These are phyloP conservation scores for Gymnopithys bicolor DNA, from an alignment of 2,797 vertebrate species.

Conservation along the genomic window DNA sequence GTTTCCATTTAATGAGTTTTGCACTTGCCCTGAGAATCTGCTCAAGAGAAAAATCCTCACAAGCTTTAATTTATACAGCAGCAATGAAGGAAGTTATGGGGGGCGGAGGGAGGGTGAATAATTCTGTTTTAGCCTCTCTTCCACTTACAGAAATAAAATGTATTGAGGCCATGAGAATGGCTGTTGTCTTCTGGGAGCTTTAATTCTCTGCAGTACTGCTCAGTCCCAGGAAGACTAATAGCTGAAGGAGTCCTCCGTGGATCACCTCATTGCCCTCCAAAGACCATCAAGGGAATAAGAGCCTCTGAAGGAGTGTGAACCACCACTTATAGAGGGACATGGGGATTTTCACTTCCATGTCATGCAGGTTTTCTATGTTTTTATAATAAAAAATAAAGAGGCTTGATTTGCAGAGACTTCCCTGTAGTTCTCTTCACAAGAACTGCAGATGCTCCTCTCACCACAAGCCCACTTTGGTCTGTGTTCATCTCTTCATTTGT, in stretches of 20 bases:
- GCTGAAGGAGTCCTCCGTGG: constrained; percentile 15
- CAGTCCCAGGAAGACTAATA: neutral
- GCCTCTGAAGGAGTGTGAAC: neutral
- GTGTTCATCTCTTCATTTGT: neutral
- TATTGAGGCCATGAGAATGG: neutral
- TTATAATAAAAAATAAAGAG: neutral
- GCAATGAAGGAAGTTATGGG: neutral
- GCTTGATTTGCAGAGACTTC: neutral
- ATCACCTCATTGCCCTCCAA: constrained; percentile 42
- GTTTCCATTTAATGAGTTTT: constrained; percentile 56
- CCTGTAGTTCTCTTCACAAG: neutral
- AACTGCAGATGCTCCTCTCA: neutral
- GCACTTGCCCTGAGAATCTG: constrained; percentile 1
- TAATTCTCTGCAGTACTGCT: constrained; percentile 35
- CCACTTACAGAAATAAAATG: constrained; percentile 31
- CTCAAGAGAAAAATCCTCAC: neutral
- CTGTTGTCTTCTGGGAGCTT: constrained; percentile 6
- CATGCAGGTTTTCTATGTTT: neutral
- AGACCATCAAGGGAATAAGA: constrained; percentile 3
- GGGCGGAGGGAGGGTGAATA: neutral
- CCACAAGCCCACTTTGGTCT: neutral
- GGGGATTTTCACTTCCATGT: neutral
- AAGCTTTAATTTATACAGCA: constrained; percentile 38
- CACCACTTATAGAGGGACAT: neutral
- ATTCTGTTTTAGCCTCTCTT: constrained; percentile 18